Percentiles rank a stretch among this genome's conserved stretches.
phyloP scores from a whole-genome alignment of 2,888 invertebrate genomes.

The Prosopocoilus inquinatus region DNA sequence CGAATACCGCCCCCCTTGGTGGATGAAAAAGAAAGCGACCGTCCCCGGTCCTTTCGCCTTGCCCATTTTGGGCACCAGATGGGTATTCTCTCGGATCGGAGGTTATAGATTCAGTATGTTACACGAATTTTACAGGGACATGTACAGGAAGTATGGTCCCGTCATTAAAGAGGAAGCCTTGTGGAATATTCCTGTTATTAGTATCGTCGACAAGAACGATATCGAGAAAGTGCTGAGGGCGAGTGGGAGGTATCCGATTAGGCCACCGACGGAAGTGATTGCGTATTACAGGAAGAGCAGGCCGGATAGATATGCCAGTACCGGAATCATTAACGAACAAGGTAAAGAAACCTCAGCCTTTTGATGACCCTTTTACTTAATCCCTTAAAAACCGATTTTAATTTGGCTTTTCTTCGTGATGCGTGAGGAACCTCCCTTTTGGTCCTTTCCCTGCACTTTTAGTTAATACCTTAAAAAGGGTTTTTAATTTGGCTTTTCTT shows the following conservation, averaged over 20 bases:
- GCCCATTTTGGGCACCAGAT: slow-evolving; percentile 76
- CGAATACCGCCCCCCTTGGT: slow-evolving; percentile 43
- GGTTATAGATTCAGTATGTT: slow-evolving; percentile 71
- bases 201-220: slow-evolving; percentile 67
- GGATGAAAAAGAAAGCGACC: slow-evolving; percentile 33
- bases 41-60: slow-evolving; percentile 74
- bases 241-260: slow-evolving; percentile 71
- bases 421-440: too few relatives aligned
- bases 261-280: slow-evolving; percentile 81
- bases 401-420: too few relatives aligned
- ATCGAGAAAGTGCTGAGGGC: slow-evolving; percentile 75
- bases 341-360: too few relatives aligned
- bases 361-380: not conserved
- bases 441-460: too few relatives aligned
- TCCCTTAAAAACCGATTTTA: too few relatives aligned
- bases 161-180: slow-evolving; percentile 76
- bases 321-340: slow-evolving; percentile 82
- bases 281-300: slow-evolving; percentile 70
- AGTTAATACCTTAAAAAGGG: too few relatives aligned
- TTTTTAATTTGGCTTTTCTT: too few relatives aligned
- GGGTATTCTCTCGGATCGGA: slow-evolving; percentile 68
- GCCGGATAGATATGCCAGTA: slow-evolving; percentile 77
- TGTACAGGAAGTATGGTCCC: slow-evolving; percentile 71
- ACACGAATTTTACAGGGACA: slow-evolving; percentile 76
- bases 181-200: slow-evolving; percentile 71